These are phyloP conservation scores for Nephrotoma flavescens DNA, from an alignment of 2,888 invertebrate species.

Conservation along the genomic window DNA sequence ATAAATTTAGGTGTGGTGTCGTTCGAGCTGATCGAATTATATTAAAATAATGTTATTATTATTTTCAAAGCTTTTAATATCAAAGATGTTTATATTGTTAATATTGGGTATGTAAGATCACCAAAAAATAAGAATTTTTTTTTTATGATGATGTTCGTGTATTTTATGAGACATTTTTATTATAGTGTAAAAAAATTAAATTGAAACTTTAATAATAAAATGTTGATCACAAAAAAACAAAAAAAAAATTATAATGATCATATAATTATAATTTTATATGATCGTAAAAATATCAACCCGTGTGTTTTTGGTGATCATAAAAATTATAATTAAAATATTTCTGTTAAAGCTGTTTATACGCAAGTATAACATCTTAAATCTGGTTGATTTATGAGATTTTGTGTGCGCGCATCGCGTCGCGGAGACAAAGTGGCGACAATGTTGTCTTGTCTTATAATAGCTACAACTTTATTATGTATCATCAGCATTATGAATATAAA, in stretches of 20 bases:
- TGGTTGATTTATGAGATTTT: not conserved
- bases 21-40: not conserved
- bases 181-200: not conserved
- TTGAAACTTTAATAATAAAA: not conserved
- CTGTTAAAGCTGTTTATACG: not conserved
- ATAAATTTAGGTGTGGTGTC: not conserved
- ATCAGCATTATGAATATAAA: not conserved
- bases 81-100: not conserved
- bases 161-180: not conserved
- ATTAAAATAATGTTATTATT: not conserved
- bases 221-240: not conserved
- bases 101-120: not conserved
- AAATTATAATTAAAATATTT: not conserved
- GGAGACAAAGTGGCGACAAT: not conserved
- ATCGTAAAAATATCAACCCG: not conserved
- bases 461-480: not conserved
- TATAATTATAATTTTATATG: not conserved
- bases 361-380: not conserved
- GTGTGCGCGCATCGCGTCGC: not conserved
- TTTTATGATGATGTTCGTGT: not conserved
- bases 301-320: not conserved
- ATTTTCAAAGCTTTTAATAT: not conserved
- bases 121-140: not conserved
- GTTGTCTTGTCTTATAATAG: not conserved
- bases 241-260: not conserved